phyloP scores from a whole-genome alignment of 2,888 invertebrate genomes.

The Phyllotreta cruciferae region DNA sequence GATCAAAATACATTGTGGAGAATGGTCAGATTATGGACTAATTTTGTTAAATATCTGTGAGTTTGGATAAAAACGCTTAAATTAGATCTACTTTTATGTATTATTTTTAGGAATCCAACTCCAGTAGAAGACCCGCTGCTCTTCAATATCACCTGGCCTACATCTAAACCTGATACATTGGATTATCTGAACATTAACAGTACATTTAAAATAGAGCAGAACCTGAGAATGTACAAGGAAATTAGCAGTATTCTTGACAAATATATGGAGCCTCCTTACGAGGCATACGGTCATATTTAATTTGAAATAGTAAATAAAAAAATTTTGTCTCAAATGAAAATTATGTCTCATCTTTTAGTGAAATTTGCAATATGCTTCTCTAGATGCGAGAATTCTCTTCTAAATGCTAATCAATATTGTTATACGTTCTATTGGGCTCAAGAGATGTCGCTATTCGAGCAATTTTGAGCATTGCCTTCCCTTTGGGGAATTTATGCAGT shows the following conservation, averaged over 20 bases:
- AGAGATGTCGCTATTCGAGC: too few relatives aligned
- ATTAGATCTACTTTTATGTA: too few relatives aligned
- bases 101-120: slow-evolving; percentile 33
- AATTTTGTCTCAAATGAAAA: too few relatives aligned
- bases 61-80: too few relatives aligned
- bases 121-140: slow-evolving; percentile 20
- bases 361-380: too few relatives aligned
- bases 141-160: slow-evolving; percentile 26
- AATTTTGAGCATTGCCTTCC: too few relatives aligned
- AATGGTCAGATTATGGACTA: slow-evolving; percentile 25
- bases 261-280: slow-evolving; percentile 26
- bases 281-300: slow-evolving; percentile 21
- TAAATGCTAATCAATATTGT: too few relatives aligned
- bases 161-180: slow-evolving; percentile 6
- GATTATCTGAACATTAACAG: slow-evolving; percentile 26
- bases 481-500: too few relatives aligned
- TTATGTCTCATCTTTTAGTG: too few relatives aligned
- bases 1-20: slow-evolving; percentile 18
- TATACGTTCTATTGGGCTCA: too few relatives aligned
- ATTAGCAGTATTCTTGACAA: slow-evolving; percentile 26
- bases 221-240: slow-evolving; percentile 24
- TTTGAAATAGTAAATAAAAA: too few relatives aligned
- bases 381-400: too few relatives aligned
- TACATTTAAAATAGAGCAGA: slow-evolving; percentile 21
- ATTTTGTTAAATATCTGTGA: slow-evolving; percentile 28